phyloP scores from a whole-genome alignment of 2,888 invertebrate genomes.

The Tipula helvola region DNA sequence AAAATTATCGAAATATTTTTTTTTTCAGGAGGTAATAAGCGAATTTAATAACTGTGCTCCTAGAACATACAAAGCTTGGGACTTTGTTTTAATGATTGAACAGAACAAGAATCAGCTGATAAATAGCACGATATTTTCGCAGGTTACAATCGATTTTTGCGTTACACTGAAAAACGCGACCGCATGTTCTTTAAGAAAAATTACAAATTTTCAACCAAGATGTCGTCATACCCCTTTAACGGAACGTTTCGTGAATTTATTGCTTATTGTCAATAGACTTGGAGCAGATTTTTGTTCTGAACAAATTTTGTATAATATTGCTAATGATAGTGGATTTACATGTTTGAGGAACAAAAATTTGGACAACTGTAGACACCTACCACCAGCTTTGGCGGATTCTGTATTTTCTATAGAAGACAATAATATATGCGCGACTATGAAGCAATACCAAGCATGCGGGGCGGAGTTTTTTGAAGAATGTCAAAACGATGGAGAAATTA shows the following conservation, averaged over 20 bases:
- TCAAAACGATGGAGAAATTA: background rate
- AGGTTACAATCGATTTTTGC: no score
- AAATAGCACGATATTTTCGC: no score
- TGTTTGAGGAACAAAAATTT: background rate
- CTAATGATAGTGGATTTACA: background rate
- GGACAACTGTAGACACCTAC: background rate
- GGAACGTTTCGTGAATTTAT: background rate
- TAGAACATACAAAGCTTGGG: no score
- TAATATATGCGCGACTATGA: background rate
- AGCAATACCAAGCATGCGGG: background rate
- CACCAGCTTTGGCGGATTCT: background rate
- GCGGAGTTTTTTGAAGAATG: background rate
- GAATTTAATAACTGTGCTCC: no score
- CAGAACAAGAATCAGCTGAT: no score
- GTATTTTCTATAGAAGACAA: background rate
- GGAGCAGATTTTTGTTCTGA: background rate
- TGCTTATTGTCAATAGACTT: background rate
- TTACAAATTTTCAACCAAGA: background rate
- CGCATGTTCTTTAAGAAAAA: background rate
- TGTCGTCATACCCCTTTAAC: background rate
- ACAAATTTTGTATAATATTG: background rate
- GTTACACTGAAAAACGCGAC: background rate
- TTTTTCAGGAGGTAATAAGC: no score
- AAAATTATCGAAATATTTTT: no score
- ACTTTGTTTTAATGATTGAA: no score